Percentiles rank a stretch among this genome's conserved stretches.
Evolutionary conservation across 2,888 invertebrate species (phyloP).

Genomic region (Neocrepidodera transversa): DNA sequence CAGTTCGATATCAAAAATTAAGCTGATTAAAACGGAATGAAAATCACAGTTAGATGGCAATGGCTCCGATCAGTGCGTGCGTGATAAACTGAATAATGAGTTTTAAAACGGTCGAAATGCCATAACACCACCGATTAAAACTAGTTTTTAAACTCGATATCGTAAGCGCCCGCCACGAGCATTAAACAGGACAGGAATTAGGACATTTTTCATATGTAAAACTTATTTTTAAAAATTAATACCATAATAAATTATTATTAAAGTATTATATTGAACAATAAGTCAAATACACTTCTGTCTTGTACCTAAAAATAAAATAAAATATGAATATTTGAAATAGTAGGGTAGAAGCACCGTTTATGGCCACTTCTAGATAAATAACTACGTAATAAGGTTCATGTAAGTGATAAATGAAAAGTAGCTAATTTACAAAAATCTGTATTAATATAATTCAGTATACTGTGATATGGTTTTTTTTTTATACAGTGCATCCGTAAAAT

Average conservation of each 20-base stretch:
- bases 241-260: too few species aligned
- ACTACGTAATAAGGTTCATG: too few species aligned
- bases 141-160: constrained; percentile 32
- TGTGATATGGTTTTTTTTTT: too few species aligned
- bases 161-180: background rate
- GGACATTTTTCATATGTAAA: background rate
- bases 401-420: background rate
- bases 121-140: constrained; percentile 37
- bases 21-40: constrained; percentile 3
- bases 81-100: constrained; percentile 36
- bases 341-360: too few species aligned
- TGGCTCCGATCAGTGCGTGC: constrained; percentile 20
- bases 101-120: constrained; percentile 34
- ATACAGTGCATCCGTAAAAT: too few species aligned
- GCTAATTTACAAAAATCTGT: background rate
- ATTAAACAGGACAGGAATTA: background rate
- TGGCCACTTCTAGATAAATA: too few species aligned
- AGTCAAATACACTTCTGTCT: too few species aligned
- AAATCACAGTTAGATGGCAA: constrained; percentile 6
- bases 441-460: too few species aligned
- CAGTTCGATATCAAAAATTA: constrained; percentile 7
- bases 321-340: too few species aligned
- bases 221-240: too few species aligned
- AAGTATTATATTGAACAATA: too few species aligned
- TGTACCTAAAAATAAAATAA: too few species aligned